A percentile compares a stretch with the other conserved stretches of the same genome.
Evolutionary conservation across 2,888 invertebrate genomes (phyloP).

Genomic region (Heliothis peltigera): DNA sequence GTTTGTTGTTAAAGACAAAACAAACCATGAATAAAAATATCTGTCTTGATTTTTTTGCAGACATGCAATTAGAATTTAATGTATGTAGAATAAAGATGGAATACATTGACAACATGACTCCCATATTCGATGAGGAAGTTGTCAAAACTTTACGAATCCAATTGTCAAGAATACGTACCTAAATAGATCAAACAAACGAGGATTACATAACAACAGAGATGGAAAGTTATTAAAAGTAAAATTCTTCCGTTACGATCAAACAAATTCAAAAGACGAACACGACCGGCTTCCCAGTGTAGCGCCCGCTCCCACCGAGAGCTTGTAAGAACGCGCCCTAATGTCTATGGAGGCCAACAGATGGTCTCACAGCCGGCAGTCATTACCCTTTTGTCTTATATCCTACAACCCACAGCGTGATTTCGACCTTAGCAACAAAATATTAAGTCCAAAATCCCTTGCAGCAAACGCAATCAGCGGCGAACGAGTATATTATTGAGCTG

Average conservation of each 20-base stretch:
- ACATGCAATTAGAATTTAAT: no score
- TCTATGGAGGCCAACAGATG: slow-evolving; percentile 84
- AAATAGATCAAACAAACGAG: slow-evolving; percentile 44
- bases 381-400: slow-evolving; percentile 83
- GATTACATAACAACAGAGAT: slow-evolving; percentile 35
- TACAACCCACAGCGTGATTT: slow-evolving; percentile 50
- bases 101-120: slow-evolving; percentile 5
- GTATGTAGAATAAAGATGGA: background rate
- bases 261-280: slow-evolving; percentile 60
- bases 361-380: slow-evolving; percentile 80
- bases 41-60: no score
- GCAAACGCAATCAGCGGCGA: slow-evolving; percentile 68
- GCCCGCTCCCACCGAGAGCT: slow-evolving; percentile 67
- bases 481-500: slow-evolving; percentile 79
- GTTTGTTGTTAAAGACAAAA: slow-evolving; percentile 16
- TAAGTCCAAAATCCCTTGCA: slow-evolving; percentile 62
- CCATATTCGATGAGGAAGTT: slow-evolving; percentile 35
- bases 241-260: slow-evolving; percentile 46
- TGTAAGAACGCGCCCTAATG: slow-evolving; percentile 81
- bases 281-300: slow-evolving; percentile 68
- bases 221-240: slow-evolving; percentile 49
- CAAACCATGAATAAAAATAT: slow-evolving; percentile 2
- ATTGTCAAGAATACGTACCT: slow-evolving; percentile 41
- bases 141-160: slow-evolving; percentile 26
- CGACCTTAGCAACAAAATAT: slow-evolving; percentile 56